Base-by-base conservation (phyloP, 2,113 vertebrate species). In the Gymnobelideus leadbeateri region DNA sequence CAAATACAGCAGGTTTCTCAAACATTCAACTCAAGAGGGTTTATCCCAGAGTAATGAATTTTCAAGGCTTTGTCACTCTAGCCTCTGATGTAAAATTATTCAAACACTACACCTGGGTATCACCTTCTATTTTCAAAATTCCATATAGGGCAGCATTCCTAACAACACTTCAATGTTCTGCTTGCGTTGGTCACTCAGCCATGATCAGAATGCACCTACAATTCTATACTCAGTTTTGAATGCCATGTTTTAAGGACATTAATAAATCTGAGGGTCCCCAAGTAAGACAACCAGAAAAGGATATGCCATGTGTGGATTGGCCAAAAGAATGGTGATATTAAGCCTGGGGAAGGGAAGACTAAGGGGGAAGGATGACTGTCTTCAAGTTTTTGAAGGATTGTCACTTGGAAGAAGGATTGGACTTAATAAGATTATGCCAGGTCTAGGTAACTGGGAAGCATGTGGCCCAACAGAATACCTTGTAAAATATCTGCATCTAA, bases 351-450 rank as follows among this genome's bases (percentile, higher is more conserved):
- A 77, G 14, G 37, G 37, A 19, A 77, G 5, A 77, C 68, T n/a
- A n/a, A n/a, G 1, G 4, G 5, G 6, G 16, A n/a, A 77, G 68
- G 14, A 43, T 21, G 3, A 0, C 68, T 6, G 1, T n/a, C 14
- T 77, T 37, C 61, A n/a, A n/a, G 4, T 77, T n/a, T n/a, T 21
- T 77, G 37, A 77, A n/a, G 2, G 37, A n/a, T 14, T n/a, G 16
- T n/a, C 68, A 21, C 16, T n/a, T 77, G 16, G 68, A 77, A 77
- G 68, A n/a, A 77, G 68, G 1, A n/a, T n/a, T 19, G n/a, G 68
- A n/a, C 16, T n/a, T 77, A n/a, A 37, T 14, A 68, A 21, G 5
- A 77, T 77, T 77, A 43, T n/a, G 37, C 14, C 16, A 21, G 37
- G 14, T 77, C 14, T 7, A 19, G n/a, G 4, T 77, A 77, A 77